Conservation (phyloP, 2,113 vertebrate species). For the Hemicordylus capensis region DNA sequence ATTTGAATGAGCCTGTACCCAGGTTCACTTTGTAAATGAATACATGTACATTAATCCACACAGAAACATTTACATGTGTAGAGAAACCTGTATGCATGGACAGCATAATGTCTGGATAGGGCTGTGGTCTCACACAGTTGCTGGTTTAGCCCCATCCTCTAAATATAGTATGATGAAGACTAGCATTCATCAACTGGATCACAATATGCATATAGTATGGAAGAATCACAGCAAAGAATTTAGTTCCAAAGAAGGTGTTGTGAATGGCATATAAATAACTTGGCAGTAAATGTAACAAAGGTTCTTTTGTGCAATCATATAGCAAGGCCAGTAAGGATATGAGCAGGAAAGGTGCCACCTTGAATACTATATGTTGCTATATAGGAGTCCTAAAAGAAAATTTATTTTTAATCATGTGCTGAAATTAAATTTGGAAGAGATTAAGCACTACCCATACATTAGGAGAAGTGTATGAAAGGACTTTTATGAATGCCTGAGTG, state of each 20-base stretch:
- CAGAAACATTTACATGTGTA: too few relatives aligned
- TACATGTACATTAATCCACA: too few relatives aligned
- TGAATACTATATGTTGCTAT: neutral
- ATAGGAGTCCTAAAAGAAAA: neutral
- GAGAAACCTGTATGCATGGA: too few relatives aligned
- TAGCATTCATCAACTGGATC: neutral
- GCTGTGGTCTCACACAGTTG: neutral
- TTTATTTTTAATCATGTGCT: slow-evolving; percentile 11
- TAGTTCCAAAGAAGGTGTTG: neutral
- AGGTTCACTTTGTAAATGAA: too few relatives aligned
- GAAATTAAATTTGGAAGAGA: slow-evolving; percentile 7
- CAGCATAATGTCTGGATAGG: too few relatives aligned
- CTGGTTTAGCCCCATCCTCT: neutral
- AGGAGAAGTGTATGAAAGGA: neutral
- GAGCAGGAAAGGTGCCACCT: neutral
- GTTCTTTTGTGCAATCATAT: neutral
- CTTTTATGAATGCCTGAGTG: neutral
- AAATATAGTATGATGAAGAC: neutral
- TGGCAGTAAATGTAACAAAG: slow-evolving; percentile 5
- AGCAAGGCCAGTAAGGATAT: neutral
- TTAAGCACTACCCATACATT: neutral
- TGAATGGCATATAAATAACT: neutral
- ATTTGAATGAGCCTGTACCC: too few relatives aligned
- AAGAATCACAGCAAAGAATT: neutral
- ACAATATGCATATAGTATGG: neutral